Evolutionary conservation across 2,113 vertebrate genomes (phyloP).

Genomic region (Cardinalis cardinalis): DNA sequence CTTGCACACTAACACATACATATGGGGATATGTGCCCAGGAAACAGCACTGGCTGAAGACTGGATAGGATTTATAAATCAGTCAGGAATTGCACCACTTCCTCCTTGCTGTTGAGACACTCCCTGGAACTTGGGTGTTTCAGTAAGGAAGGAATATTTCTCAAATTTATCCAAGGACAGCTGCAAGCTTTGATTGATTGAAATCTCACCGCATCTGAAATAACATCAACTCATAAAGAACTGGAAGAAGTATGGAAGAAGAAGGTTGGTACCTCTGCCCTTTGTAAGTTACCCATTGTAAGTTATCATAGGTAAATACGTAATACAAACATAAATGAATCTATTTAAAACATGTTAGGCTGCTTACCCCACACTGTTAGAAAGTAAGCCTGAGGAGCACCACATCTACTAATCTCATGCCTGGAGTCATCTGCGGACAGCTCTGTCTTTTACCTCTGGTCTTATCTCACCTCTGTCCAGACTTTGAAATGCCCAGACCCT

Average conservation of each 20-base stretch:
- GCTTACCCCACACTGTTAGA: not conserved
- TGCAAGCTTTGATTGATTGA: not conserved
- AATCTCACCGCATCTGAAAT: not conserved
- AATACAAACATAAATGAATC: not conserved
- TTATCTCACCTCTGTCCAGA: not conserved
- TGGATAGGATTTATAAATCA: not conserved
- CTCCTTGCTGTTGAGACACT: not conserved
- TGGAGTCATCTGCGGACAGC: not conserved
- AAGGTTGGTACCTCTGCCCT: not conserved
- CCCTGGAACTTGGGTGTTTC: not conserved
- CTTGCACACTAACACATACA: rapidly evolving
- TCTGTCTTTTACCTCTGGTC: not conserved
- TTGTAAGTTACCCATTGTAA: not conserved
- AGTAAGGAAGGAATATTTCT: not conserved
- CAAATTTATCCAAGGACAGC: not conserved
- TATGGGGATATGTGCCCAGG: not conserved
- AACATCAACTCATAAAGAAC: not conserved
- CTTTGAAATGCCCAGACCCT: not conserved
- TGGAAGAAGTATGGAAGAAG: not conserved
- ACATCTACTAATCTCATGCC: not conserved
- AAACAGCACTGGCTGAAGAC: not conserved
- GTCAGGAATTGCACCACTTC: not conserved
- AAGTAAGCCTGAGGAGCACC: not conserved
- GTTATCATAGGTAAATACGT: not conserved
- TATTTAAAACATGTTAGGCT: not conserved